Evolutionary conservation across 1,140 invertebrate species (phyloP), one percentile per base, ranked within the genome.

Genomic region (Diorhabda carinulata): DNA sequence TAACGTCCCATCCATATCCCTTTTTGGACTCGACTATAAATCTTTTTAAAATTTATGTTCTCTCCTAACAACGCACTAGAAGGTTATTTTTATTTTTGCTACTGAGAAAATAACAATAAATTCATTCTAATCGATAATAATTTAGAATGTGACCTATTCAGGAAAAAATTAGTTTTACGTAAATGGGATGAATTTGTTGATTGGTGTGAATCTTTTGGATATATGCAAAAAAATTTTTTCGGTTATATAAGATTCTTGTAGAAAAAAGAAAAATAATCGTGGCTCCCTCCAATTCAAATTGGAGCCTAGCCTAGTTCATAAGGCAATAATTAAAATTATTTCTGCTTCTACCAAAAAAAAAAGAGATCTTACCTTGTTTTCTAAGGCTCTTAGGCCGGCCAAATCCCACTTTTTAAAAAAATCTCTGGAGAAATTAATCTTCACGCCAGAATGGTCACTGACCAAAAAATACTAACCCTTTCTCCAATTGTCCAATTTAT

Each of bases 21-120:
- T 52, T 52, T 52, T 52, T 52, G 47, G n/a, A 52, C 47, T 8
- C 47, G n/a, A 52, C 47, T 6, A 52, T 52, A 52, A 52, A 52
- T 52, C 47, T 52, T 52, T 52, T 52, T 52, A n/a, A 52, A 52
- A 52, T 52, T 52, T 52, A 52, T n/a, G 47, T 8, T n/a, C 47
- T 52, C 47, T 8, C 47, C n/a, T 52, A 52, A n/a, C 6, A 52
- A 52, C 47, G 47, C 47, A 52, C 47, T 52, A 52, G 47, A 6
- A 8, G 47, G 47, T 3, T 52, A 52, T 52, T 52, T 52, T 52
- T 67, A 60, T 67, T 67, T 67, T 67, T 67, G 57, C 65, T 67
- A 59, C 65, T 57, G 44, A 61, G 65, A 67, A 67, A 67, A 59
- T 67, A 56, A 67, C 65, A 52, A 67, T 67, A 67, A 60, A 67